These are phyloP conservation scores for Vandiemenella viatica DNA, from an alignment of 2,888 invertebrate genomes.

Conservation along the genomic window DNA sequence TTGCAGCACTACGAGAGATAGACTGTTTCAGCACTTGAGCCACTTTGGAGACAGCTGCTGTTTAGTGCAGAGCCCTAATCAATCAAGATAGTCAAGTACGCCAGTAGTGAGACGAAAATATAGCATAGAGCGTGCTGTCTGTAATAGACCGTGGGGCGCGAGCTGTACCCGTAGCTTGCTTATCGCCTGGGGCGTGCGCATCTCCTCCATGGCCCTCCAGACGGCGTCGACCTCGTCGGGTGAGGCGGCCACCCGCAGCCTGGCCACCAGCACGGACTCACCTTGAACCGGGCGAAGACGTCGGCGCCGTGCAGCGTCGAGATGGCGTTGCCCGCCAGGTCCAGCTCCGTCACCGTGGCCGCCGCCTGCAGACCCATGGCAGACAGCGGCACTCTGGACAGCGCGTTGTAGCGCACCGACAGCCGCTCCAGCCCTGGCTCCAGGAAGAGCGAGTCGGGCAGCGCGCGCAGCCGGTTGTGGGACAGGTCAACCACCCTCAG, in stretches of 20 bases:
- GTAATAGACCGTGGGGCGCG: too few relatives aligned
- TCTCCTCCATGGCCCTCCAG: not conserved
- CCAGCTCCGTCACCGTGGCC: slow-evolving; percentile 55
- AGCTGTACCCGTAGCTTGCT: not conserved
- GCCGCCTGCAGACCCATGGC: slow-evolving; percentile 56
- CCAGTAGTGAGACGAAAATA: too few relatives aligned
- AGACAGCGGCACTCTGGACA: slow-evolving; percentile 60
- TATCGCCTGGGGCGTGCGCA: not conserved
- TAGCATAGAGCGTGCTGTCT: too few relatives aligned
- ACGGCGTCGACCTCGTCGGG: not conserved
- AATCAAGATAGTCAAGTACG: too few relatives aligned
- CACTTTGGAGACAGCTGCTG: too few relatives aligned
- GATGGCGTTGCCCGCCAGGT: slow-evolving; percentile 67
- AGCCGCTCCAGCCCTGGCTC: slow-evolving; percentile 62
- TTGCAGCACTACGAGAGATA: too few relatives aligned
- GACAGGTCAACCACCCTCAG: slow-evolving; percentile 65
- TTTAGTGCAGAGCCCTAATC: too few relatives aligned
- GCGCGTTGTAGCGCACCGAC: slow-evolving; percentile 65
- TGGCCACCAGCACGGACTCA: slow-evolving; percentile 26
- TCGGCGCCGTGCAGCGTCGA: slow-evolving; percentile 63
- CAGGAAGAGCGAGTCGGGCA: slow-evolving; percentile 68
- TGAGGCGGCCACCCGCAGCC: not conserved
- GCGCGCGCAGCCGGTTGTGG: slow-evolving; percentile 56
- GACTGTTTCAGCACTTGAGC: too few relatives aligned
- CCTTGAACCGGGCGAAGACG: slow-evolving; percentile 56